Percentiles rank a stretch among this genome's conserved stretches.
These are phyloP conservation scores for Nesidiocoris tenuis DNA, from an alignment of 2,888 invertebrate genomes.

Conservation along the genomic window DNA sequence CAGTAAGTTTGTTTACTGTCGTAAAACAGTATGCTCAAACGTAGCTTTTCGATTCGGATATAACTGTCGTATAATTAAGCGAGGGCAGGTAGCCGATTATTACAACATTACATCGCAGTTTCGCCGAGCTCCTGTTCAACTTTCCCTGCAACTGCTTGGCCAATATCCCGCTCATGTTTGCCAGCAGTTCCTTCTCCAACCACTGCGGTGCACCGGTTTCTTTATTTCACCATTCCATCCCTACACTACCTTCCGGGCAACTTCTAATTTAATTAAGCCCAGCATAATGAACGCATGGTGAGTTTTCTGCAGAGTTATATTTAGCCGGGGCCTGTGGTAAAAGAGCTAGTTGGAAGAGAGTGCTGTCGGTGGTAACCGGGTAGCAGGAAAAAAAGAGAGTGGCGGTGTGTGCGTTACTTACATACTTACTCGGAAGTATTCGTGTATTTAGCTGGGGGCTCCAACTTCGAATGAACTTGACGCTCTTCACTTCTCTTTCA, in stretches of 20 bases:
- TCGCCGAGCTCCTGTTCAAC: conserved; percentile 22
- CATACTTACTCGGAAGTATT: too few relatives aligned
- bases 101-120: too few relatives aligned
- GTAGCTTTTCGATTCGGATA: too few relatives aligned
- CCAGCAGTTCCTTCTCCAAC: neutral
- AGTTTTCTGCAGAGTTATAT: conserved; percentile 35
- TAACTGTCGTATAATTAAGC: too few relatives aligned
- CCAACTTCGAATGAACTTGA: too few relatives aligned
- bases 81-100: too few relatives aligned
- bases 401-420: neutral
- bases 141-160: neutral
- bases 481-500: too few relatives aligned
- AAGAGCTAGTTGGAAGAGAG: neutral
- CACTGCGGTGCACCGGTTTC: neutral
- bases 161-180: neutral
- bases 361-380: neutral
- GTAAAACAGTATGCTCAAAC: too few relatives aligned
- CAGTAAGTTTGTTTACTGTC: too few relatives aligned
- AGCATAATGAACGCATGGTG: conserved; percentile 39
- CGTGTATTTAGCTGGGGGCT: too few relatives aligned
- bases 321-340: too few relatives aligned
- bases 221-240: neutral
- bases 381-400: neutral
- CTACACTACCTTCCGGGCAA: neutral
- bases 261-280: conserved; percentile 41